These are phyloP conservation scores for Mythimna vitellina DNA, from an alignment of 2,888 invertebrate genomes.

Conservation along the genomic window DNA sequence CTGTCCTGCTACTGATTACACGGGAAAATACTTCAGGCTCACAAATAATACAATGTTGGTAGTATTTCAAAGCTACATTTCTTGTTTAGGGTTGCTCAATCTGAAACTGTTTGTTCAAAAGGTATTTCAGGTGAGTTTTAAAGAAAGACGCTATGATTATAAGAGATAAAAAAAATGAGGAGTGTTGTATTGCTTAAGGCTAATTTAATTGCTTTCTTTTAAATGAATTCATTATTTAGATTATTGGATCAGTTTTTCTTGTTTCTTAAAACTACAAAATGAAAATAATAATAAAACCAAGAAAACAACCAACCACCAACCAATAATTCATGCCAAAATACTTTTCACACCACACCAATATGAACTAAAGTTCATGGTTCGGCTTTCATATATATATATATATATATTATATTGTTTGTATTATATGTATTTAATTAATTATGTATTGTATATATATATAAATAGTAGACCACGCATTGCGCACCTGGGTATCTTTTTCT, in stretches of 20 bases:
- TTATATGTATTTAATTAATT: too few relatives aligned
- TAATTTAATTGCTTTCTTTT: background rate
- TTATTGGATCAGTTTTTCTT: too few relatives aligned
- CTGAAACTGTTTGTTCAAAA: conserved; percentile 2
- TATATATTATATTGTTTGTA: too few relatives aligned
- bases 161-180: background rate
- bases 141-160: background rate
- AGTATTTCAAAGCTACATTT: conserved; percentile 37
- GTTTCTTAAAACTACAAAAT: too few relatives aligned
- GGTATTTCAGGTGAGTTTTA: background rate
- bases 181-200: background rate
- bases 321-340: background rate
- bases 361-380: too few relatives aligned
- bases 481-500: too few relatives aligned
- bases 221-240: background rate
- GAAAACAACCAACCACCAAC: too few relatives aligned
- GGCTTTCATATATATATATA: too few relatives aligned
- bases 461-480: too few relatives aligned
- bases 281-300: too few relatives aligned
- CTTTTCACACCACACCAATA: too few relatives aligned
- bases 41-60: conserved; percentile 31
- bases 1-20: conserved; percentile 53
- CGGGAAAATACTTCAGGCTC: conserved; percentile 40
- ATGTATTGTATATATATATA: too few relatives aligned
- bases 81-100: conserved; percentile 13